Conservation (phyloP, 2,797 vertebrate genomes). For the Parauchenoglanis punctatus region DNA sequence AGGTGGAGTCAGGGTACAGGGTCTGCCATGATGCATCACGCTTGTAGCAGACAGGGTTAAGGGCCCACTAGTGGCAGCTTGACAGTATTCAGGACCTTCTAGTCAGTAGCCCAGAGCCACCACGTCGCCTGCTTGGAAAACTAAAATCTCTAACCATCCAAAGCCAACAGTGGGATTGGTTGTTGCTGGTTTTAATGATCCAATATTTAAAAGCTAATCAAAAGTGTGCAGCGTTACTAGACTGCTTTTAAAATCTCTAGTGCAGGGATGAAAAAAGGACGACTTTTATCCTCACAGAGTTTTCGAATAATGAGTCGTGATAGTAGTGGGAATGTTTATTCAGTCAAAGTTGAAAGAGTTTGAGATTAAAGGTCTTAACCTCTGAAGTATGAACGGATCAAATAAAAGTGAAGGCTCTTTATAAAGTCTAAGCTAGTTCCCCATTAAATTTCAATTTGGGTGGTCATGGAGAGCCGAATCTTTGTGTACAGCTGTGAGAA, state of each 20-base stretch:
- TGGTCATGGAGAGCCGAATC: constrained; percentile 1
- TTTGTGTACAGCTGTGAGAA: not conserved
- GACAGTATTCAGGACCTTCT: not conserved
- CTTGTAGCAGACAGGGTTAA: not conserved
- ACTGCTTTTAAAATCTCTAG: not conserved
- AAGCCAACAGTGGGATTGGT: not conserved
- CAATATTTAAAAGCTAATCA: not conserved
- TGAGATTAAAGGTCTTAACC: constrained; percentile 17
- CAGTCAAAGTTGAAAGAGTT: not conserved
- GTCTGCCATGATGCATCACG: not conserved
- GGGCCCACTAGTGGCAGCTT: not conserved
- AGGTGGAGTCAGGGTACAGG: not conserved
- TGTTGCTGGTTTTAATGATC: not conserved
- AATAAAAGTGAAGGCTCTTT: not conserved
- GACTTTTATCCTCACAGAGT: not conserved
- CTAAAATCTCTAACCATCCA: not conserved
- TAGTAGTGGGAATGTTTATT: constrained; percentile 1
- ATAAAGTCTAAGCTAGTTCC: not conserved
- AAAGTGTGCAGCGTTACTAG: not conserved
- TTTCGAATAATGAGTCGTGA: not conserved
- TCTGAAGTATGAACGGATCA: not conserved
- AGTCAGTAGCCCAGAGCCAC: not conserved
- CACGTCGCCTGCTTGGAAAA: not conserved
- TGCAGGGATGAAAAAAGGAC: not conserved
- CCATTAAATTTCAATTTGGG: constrained; percentile 26